phyloP scores from a whole-genome alignment of 2,888 invertebrate genomes.

The Epistrophe grossulariae region DNA sequence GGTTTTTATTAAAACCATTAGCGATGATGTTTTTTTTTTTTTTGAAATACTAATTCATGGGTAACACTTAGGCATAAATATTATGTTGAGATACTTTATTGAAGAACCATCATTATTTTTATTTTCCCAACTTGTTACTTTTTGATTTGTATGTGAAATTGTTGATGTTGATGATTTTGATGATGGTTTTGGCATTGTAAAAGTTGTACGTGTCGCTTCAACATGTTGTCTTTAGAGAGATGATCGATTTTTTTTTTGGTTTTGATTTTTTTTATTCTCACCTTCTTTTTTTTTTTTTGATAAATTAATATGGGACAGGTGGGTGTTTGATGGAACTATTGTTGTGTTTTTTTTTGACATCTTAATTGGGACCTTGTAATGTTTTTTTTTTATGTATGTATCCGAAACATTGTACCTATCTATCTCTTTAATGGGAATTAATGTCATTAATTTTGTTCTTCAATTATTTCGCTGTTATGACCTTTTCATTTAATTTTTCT shows the following conservation, averaged over 20 bases:
- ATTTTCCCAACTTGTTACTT: conserved; percentile 35
- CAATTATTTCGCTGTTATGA: neutral
- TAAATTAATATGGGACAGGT: conserved; percentile 22
- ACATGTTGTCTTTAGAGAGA: conserved; percentile 36
- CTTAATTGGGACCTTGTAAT: conserved; percentile 23
- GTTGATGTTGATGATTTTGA: neutral
- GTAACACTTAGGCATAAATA: conserved; percentile 41
- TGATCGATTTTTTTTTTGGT: conserved; percentile 22
- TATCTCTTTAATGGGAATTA: neutral
- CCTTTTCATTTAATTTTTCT: neutral
- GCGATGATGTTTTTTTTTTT: conserved; percentile 51
- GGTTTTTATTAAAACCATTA: conserved; percentile 46
- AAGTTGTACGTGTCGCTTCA: conserved; percentile 39
- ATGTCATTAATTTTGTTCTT: conserved; percentile 14
- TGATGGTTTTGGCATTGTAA: conserved; percentile 32
- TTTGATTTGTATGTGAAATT: conserved; percentile 38
- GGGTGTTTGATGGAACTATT: conserved; percentile 10
- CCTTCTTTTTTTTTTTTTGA: conserved; percentile 6
- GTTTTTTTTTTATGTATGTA: neutral
- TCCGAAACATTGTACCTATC: conserved; percentile 15
- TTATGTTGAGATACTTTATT: conserved; percentile 48
- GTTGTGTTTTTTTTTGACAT: conserved; percentile 26
- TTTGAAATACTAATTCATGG: conserved; percentile 52
- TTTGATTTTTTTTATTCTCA: conserved; percentile 7
- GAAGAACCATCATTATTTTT: conserved; percentile 39